Conservation (phyloP, 2,113 vertebrate species). For the Pycnonotus jocosus region DNA sequence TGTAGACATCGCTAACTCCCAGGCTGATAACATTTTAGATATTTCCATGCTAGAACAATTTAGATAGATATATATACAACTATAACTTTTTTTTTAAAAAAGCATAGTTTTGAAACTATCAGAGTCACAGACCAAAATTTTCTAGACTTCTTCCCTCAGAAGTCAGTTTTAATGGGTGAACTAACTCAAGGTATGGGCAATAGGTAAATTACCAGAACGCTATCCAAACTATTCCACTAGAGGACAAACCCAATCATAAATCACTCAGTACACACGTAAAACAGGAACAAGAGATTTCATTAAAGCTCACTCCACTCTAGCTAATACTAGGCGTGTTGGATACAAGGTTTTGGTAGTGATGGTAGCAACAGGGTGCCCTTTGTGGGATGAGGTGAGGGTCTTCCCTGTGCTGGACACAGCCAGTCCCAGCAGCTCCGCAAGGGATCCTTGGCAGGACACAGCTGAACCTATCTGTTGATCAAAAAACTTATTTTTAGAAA, state of each 20-base stretch:
- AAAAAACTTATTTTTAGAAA: neutral
- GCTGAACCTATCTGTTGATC: neutral
- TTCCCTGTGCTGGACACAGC: neutral
- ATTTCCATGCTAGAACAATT: neutral
- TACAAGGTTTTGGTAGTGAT: neutral
- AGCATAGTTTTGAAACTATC: neutral
- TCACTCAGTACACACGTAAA: neutral
- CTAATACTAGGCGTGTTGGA: neutral
- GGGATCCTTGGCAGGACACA: neutral
- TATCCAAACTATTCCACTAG: neutral
- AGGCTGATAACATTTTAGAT: neutral
- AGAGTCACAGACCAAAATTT: neutral
- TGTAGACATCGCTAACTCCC: neutral
- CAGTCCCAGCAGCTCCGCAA: neutral
- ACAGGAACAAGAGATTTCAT: neutral
- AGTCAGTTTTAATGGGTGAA: neutral
- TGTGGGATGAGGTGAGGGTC: neutral
- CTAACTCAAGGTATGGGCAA: neutral
- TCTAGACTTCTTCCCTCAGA: neutral
- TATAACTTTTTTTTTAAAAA: neutral
- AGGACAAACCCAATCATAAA: neutral
- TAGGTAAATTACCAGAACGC: neutral
- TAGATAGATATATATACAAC: neutral
- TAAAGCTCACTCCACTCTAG: neutral
- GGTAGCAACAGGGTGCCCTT: accelerated